Evolutionary conservation across 2,113 vertebrate species (phyloP), one percentile per base, ranked within the genome.

Genomic region (Trogon surrucura): DNA sequence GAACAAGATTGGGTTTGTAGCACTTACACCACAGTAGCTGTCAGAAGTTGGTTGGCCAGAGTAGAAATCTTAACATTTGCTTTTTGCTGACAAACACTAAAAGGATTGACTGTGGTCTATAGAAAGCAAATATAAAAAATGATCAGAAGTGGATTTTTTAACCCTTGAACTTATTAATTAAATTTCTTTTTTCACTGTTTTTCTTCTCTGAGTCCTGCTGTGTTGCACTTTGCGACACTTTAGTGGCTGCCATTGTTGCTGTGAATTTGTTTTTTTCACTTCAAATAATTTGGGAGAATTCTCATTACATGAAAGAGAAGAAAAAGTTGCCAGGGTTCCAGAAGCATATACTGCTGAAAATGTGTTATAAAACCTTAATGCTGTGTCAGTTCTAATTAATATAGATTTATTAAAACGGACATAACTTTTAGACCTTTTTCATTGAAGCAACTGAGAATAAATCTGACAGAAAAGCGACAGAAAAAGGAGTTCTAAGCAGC

Each of bases 371-470:
- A 96, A 75, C n/a, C 45, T 88, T 65, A 95, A 41, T 85, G 41
- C 67, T 53, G 1, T 41, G 57, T 95, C 91, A 77, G 18, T 92
- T 97, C 50, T 95, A 96, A 89, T 96, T 94, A 96, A 92, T 93
- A 89, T 11, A 57, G 32, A 56, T 75, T 89, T 96, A 77, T 91
- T 83, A 92, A 86, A 89, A 70, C n/a, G 73, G 66, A 11, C 47
- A 45, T 95, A 73, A 89, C 30, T 96, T 93, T 89, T 83, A 89
- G 45, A 80, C 57, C 32, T 53, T 88, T 95, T 95, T 96, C 57
- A 78, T 51, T 92, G 81, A 95, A 95, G 22, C 38, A 94, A 81
- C 54, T 92, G 50, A 85, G 83, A 96, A 86, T 85, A 95, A 95
- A 91, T 95, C 64, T 95, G 65, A 78, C 15, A 36, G 51, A 95